Percentiles rank a stretch among this genome's conserved stretches.
Evolutionary conservation across 1,140 invertebrate genomes (phyloP).

Genomic region (Forficula auricularia): DNA sequence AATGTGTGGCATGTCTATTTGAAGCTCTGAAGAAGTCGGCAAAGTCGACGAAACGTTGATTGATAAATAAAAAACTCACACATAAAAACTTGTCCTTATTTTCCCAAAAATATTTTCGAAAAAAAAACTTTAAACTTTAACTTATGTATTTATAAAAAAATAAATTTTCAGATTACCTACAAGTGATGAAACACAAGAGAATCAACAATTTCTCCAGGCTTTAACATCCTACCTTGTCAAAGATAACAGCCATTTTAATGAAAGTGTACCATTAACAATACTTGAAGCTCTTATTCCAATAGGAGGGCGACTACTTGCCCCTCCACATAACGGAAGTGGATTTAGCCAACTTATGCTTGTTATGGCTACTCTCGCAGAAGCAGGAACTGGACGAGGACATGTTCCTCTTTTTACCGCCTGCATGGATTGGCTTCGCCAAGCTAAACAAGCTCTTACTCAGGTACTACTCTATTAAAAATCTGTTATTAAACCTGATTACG

Average conservation of each 20-base stretch:
- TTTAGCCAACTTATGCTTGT: constrained; percentile 70
- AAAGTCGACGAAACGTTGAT: too few species aligned
- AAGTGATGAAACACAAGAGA: constrained; percentile 33
- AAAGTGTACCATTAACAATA: constrained; percentile 52
- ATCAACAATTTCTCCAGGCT: constrained; percentile 50
- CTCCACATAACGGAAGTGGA: constrained; percentile 45
- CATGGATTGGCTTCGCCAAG: constrained; percentile 45
- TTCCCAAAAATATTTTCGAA: too few species aligned
- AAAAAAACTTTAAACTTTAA: too few species aligned
- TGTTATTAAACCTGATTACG: constrained; percentile 6
- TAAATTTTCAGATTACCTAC: too few species aligned
- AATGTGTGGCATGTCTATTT: too few species aligned
- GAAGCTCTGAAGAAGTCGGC: too few species aligned
- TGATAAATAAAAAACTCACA: too few species aligned
- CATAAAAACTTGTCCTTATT: too few species aligned
- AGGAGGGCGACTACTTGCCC: constrained; percentile 44
- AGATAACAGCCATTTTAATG: constrained; percentile 41
- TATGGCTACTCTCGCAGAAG: constrained; percentile 66
- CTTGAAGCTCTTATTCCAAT: constrained; percentile 59
- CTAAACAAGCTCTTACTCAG: constrained; percentile 11
- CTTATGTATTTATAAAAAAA: too few species aligned
- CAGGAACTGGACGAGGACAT: constrained; percentile 58
- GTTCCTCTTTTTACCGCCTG: constrained; percentile 59
- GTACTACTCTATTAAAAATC: too few species aligned
- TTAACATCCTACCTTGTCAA: constrained; percentile 58